Evolutionary conservation across 2,797 vertebrate species (phyloP).

Genomic region (Aeoliscus strigatus): DNA sequence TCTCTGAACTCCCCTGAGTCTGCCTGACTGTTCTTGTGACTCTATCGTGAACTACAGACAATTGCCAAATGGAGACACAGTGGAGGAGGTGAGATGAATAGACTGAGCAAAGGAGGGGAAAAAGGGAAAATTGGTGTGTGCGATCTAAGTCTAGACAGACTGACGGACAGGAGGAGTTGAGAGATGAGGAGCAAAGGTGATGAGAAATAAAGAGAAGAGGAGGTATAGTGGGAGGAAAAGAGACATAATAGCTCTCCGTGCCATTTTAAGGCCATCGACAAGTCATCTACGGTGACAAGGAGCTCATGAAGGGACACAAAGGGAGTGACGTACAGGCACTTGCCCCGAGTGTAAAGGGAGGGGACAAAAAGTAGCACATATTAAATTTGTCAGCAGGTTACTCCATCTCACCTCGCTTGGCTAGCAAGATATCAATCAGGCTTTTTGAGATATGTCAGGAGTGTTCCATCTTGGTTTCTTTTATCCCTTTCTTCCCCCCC

Average conservation of each 20-base stretch:
- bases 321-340: constrained; percentile 32
- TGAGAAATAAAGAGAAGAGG: constrained; percentile 7
- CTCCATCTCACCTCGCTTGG: constrained; percentile 37
- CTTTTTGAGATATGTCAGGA: constrained; percentile 48
- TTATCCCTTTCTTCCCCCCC: constrained; percentile 24
- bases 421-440: constrained; percentile 60
- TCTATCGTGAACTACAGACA: constrained; percentile 55
- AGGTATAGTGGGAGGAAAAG: constrained; percentile 9
- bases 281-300: constrained; percentile 42
- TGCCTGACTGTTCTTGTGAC: constrained; percentile 53
- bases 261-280: constrained; percentile 28
- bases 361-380: constrained; percentile 32
- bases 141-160: constrained; percentile 6
- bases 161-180: constrained; percentile 4
- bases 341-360: constrained; percentile 26
- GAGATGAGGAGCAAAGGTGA: constrained; percentile 10
- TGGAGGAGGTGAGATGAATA: constrained; percentile 17
- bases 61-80: constrained; percentile 49
- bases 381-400: constrained; percentile 61
- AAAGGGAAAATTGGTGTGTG: constrained; percentile 7
- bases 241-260: constrained; percentile 33
- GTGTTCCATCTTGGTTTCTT: constrained; percentile 34
- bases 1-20: constrained; percentile 38
- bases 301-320: constrained; percentile 46
- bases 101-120: constrained; percentile 5